Evolutionary conservation across 2,888 invertebrate genomes (phyloP).

Genomic region (Cinara cedri): DNA sequence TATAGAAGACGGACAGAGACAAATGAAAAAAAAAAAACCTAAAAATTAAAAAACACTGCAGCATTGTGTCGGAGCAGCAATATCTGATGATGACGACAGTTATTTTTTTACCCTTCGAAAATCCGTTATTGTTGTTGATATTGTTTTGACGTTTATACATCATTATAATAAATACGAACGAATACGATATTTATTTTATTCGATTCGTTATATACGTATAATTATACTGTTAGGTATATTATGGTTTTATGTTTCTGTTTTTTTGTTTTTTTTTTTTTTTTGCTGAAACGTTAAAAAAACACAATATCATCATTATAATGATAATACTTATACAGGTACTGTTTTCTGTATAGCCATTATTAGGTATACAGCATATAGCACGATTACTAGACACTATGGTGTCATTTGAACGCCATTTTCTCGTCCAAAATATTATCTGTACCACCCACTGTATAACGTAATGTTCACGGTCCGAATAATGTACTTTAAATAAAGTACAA

Average conservation of each 20-base stretch:
- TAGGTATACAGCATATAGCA: no score
- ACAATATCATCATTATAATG: not conserved
- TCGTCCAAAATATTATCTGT: no score
- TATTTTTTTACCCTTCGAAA: not conserved
- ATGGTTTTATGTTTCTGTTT: not conserved
- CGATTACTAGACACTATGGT: no score
- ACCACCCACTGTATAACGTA: no score
- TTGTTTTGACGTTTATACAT: slow-evolving; percentile 6
- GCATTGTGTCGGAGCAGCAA: not conserved
- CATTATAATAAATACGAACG: not conserved
- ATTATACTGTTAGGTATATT: no score
- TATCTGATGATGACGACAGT: not conserved
- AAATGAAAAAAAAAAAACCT: not conserved
- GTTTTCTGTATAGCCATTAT: no score
- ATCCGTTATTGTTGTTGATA: not conserved
- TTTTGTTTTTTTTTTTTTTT: not conserved
- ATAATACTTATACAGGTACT: not conserved
- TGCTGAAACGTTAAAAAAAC: not conserved
- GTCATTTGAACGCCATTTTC: no score
- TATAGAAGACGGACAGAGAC: not conserved
- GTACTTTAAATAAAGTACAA: no score
- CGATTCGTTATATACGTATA: no score
- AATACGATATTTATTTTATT: not conserved
- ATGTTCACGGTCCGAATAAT: no score
- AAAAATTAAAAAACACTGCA: not conserved